Evolutionary conservation across 2,888 invertebrate genomes (phyloP).

Genomic region (Lasioglossum calceatum): DNA sequence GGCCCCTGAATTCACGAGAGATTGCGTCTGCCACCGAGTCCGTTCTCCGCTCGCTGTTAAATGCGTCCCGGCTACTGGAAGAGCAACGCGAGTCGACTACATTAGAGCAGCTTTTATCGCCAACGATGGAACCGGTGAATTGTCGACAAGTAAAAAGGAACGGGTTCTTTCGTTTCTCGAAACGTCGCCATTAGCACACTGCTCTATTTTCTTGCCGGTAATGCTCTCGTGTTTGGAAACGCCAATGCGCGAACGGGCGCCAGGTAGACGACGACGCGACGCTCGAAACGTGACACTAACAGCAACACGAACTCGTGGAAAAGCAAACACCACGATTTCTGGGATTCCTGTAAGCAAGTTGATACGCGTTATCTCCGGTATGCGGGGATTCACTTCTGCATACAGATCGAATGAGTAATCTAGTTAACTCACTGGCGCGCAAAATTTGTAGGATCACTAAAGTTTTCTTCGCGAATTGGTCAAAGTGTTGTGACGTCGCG

Average conservation of each 20-base stretch:
- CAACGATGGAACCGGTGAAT: neutral
- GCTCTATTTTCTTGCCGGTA: neutral
- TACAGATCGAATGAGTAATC: neutral
- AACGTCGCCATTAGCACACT: neutral
- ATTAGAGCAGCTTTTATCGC: neutral
- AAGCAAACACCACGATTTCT: neutral
- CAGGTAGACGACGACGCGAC: neutral
- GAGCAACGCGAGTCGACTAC: neutral
- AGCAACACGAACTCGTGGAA: neutral
- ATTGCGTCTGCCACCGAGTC: neutral
- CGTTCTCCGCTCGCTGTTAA: neutral
- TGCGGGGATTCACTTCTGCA: neutral
- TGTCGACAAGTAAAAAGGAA: neutral
- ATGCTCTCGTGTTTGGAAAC: neutral
- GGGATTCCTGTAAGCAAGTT: neutral
- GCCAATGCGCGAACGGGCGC: neutral
- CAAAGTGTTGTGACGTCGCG: neutral
- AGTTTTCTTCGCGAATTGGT: no score
- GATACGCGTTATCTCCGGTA: neutral
- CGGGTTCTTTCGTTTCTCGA: neutral
- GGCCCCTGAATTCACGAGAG: slow-evolving; percentile 37
- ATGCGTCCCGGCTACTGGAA: neutral
- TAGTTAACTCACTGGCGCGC: neutral
- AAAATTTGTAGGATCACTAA: no score
- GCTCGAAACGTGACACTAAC: neutral